Base-by-base conservation (phyloP, 2,888 invertebrate genomes). In the Aphelenchoides bicaudatus region DNA sequence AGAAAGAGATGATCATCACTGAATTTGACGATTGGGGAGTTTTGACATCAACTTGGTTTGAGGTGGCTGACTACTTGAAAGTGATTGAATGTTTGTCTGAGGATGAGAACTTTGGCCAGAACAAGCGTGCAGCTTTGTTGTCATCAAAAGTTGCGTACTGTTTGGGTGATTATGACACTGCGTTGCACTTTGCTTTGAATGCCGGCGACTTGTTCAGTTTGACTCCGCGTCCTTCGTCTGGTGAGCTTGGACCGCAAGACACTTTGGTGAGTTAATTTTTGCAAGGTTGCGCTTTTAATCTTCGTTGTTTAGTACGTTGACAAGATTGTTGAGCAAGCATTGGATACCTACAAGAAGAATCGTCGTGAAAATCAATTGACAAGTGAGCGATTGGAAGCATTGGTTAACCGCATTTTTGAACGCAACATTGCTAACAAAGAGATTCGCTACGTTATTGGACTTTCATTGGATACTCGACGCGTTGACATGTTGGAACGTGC, bases 401-500 rank as follows among this genome's bases (percentile, higher is more conserved):
- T 98, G 69, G 93, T 99, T 0, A 89, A 96, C 80, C 86, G 92
- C 51, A 94, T 99, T 92, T 94, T 98, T 81, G 89, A 91, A 76
- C 85, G 91, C 62, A 98, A 96, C 77, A 84, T 98, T 68, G 90
- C 90, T 49, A 51, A 57, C 39, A 58, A 62, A 25, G 71, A 76
- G 46, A 67, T 69, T 50, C 61, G 67, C 39, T 65, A 70, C 76
- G 96, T 96, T 3, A 84, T 99, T 39, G 98, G 98, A 1, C 84
- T 99, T 74, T 92, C 96, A 2, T 83, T 99, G 51, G 98, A 99
- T 81, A 94, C 94, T 0, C 85, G 91, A 47, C 86, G 98, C 56
- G 91, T 98, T 89, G 96, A 98, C 80, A 88, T 96, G 71, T 93
- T 98, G 77, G 88, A 91, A 79, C 85, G 87, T 63, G 88, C 94